Evolutionary conservation across 2,888 invertebrate species (phyloP).

Genomic region (Drosophila silvestris): DNA sequence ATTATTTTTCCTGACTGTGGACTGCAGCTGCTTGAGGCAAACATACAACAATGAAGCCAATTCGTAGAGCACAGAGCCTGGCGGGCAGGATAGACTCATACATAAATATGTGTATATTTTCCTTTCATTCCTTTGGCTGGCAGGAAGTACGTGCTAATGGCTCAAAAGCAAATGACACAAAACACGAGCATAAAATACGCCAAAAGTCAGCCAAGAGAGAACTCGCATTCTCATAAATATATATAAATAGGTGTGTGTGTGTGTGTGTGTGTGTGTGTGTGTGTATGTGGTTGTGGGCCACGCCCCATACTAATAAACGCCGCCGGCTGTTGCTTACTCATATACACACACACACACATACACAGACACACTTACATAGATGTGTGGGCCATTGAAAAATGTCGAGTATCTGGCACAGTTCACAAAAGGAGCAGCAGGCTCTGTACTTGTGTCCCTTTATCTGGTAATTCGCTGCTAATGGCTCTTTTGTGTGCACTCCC

Average conservation of each 20-base stretch:
- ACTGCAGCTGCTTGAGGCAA: slow-evolving; percentile 51
- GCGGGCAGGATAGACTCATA: slow-evolving; percentile 29
- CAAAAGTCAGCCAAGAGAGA: slow-evolving; percentile 66
- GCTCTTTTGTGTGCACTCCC: slow-evolving; percentile 75
- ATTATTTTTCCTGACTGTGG: slow-evolving; percentile 2
- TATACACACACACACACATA: slow-evolving; percentile 5
- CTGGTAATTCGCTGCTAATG: slow-evolving; percentile 76
- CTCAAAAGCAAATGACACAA: slow-evolving; percentile 74
- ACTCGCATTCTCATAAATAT: slow-evolving; percentile 64
- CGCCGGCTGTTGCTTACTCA: slow-evolving; percentile 58
- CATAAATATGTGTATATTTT: slow-evolving; percentile 54
- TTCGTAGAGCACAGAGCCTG: slow-evolving; percentile 57
- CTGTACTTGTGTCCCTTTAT: slow-evolving; percentile 55
- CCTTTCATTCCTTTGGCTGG: slow-evolving; percentile 45
- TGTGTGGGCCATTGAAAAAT: slow-evolving; percentile 69
- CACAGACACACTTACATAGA: slow-evolving; percentile 1
- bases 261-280: slow-evolving; percentile 11
- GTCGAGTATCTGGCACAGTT: slow-evolving; percentile 67
- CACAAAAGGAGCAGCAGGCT: slow-evolving; percentile 46
- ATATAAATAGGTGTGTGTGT: slow-evolving; percentile 32
- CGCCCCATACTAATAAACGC: slow-evolving; percentile 67
- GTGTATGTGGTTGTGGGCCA: slow-evolving; percentile 32
- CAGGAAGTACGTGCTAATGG: slow-evolving; percentile 79
- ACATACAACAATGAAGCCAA: slow-evolving; percentile 77
- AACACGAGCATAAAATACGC: slow-evolving; percentile 59